Evolutionary conservation across 2,113 vertebrate species (phyloP).

Genomic region (Psammodynastes pulverulentus): DNA sequence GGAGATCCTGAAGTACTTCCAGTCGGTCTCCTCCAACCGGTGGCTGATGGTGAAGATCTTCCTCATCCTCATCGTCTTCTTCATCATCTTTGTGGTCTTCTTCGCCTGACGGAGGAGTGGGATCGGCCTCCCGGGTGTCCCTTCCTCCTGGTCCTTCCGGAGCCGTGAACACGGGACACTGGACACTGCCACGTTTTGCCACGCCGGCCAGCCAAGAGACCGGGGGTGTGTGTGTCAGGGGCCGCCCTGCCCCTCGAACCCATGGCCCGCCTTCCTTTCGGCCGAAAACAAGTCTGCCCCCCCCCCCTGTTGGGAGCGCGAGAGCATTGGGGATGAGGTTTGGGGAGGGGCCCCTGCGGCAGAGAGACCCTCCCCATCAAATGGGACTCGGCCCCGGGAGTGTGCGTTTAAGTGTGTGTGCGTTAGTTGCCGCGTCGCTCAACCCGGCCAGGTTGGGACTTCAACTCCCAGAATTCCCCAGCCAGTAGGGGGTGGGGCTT

Average conservation of each 20-base stretch:
- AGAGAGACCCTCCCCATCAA: background rate
- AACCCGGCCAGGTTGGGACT: no score
- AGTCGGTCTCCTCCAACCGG: constrained; percentile 91
- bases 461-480: background rate
- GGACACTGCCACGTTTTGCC: background rate
- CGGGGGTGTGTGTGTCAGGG: no score
- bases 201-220: background rate
- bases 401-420: constrained; percentile 28
- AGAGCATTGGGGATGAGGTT: constrained; percentile 2
- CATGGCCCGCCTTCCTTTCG: background rate
- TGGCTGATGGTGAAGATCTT: constrained; percentile 98
- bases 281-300: background rate
- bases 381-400: background rate
- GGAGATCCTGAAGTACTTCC: constrained; percentile 93
- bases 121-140: background rate
- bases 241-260: no score
- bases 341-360: background rate
- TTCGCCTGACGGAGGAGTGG: constrained; percentile 75
- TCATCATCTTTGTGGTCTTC: constrained; percentile 93
- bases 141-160: background rate
- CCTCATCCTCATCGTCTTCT: constrained; percentile 89
- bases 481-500: no score
- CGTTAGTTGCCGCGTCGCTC: background rate
- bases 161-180: constrained; percentile 17
- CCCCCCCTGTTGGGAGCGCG: background rate